Conservation (phyloP, 2,888 invertebrate genomes). For the Odontocerum albicorne region DNA sequence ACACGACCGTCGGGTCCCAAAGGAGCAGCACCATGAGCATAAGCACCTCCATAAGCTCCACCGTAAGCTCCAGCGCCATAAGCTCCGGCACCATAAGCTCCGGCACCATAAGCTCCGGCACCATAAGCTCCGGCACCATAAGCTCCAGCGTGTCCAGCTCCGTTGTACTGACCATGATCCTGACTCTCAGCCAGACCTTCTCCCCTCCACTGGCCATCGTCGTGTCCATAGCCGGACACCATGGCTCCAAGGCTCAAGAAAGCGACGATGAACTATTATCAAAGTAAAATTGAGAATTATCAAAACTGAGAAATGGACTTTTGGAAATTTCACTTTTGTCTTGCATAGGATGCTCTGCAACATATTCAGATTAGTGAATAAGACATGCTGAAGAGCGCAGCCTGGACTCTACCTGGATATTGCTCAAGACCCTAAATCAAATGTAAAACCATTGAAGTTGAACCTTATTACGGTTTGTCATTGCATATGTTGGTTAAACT, state of each 20-base stretch:
- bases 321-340: too few relatives aligned
- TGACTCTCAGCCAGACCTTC: slow-evolving; percentile 33
- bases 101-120: slow-evolving; percentile 61
- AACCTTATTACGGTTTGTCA: too few relatives aligned
- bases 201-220: slow-evolving; percentile 34
- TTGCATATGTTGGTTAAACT: too few relatives aligned
- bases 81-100: slow-evolving; percentile 55
- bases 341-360: too few relatives aligned
- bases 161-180: slow-evolving; percentile 28
- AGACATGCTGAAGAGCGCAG: too few relatives aligned
- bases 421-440: too few relatives aligned
- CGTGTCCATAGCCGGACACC: slow-evolving; percentile 14
- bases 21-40: slow-evolving; percentile 16
- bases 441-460: too few relatives aligned
- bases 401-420: too few relatives aligned
- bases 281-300: too few relatives aligned
- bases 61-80: slow-evolving; percentile 41
- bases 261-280: slow-evolving; percentile 19
- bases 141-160: not conserved
- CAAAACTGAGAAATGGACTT: too few relatives aligned
- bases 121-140: too few relatives aligned
- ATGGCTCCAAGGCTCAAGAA: slow-evolving; percentile 28
- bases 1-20: slow-evolving; percentile 25
- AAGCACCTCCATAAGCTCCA: not conserved
- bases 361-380: too few relatives aligned